These are phyloP conservation scores for Setipinna tenuifilis DNA, from an alignment of 2,797 vertebrate species.

Conservation along the genomic window DNA sequence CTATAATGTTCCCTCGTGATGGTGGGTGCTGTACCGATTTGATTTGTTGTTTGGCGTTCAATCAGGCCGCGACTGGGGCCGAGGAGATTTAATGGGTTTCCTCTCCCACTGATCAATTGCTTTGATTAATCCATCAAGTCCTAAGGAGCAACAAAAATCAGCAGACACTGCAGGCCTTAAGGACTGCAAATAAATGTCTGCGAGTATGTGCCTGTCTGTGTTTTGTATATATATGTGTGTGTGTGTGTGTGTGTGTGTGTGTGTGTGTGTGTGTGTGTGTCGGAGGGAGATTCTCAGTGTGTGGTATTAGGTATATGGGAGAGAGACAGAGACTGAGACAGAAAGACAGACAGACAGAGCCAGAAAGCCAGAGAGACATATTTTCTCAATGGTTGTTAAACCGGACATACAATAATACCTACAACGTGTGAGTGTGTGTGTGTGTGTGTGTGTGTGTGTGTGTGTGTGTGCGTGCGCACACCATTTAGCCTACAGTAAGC, in stretches of 20 bases:
- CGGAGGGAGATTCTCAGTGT: too few species aligned
- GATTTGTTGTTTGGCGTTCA: slow-evolving; percentile 19
- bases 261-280: background rate
- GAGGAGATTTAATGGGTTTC: slow-evolving; percentile 15
- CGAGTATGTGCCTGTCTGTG: background rate
- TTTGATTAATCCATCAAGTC: slow-evolving; percentile 20
- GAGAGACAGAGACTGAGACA: too few species aligned
- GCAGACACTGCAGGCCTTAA: slow-evolving; percentile 15
- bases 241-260: background rate
- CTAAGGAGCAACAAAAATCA: slow-evolving; percentile 18
- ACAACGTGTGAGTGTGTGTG: background rate
- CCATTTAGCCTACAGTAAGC: background rate
- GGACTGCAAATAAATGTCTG: slow-evolving; percentile 15
- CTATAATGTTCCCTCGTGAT: background rate
- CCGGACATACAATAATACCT: too few species aligned
- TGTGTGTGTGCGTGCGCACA: background rate
- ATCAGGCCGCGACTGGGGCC: background rate
- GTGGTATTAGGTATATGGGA: too few species aligned
- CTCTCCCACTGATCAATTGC: slow-evolving; percentile 24
- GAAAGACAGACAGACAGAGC: too few species aligned
- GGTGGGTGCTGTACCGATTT: slow-evolving; percentile 6
- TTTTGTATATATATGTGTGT: background rate
- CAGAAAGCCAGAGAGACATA: too few species aligned
- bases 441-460: background rate
- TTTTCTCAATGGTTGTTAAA: too few species aligned